Evolutionary conservation across 2,113 vertebrate genomes (phyloP).

Genomic region (Percina caprodes): DNA sequence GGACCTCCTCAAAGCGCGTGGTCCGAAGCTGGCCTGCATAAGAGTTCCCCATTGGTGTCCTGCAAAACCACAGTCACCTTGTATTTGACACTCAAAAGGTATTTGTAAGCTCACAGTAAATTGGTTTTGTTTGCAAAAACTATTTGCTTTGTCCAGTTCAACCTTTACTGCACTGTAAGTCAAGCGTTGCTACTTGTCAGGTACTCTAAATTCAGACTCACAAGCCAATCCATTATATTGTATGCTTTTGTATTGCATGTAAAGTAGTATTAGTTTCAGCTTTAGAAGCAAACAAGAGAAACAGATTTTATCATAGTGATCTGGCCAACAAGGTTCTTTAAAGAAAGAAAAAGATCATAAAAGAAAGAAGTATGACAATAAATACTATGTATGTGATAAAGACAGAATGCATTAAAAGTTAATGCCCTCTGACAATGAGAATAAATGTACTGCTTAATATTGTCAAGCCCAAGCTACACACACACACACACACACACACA

Average conservation of each 20-base stretch:
- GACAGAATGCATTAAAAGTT: neutral
- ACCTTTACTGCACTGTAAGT: neutral
- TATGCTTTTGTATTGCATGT: neutral
- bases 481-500: neutral
- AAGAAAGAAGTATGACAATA: neutral
- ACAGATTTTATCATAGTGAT: neutral
- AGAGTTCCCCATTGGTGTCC: constrained; percentile 94
- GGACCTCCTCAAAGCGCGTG: constrained; percentile 94
- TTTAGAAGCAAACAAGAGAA: neutral
- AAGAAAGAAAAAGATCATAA: neutral
- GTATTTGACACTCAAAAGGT: neutral
- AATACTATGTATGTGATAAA: neutral
- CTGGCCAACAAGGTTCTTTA: neutral
- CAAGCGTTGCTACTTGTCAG: neutral
- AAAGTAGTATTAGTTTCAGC: neutral
- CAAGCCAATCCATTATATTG: neutral
- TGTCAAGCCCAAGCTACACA: neutral
- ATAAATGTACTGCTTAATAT: neutral
- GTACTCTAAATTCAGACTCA: neutral
- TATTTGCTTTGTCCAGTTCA: neutral
- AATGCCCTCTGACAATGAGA: constrained; percentile 1
- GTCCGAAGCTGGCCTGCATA: constrained; percentile 95
- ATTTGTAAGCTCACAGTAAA: neutral
- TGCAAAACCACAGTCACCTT: constrained; percentile 40
- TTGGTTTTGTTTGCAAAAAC: neutral